phyloP scores from a whole-genome alignment of 2,113 vertebrate species.

The Lophius piscatorius region DNA sequence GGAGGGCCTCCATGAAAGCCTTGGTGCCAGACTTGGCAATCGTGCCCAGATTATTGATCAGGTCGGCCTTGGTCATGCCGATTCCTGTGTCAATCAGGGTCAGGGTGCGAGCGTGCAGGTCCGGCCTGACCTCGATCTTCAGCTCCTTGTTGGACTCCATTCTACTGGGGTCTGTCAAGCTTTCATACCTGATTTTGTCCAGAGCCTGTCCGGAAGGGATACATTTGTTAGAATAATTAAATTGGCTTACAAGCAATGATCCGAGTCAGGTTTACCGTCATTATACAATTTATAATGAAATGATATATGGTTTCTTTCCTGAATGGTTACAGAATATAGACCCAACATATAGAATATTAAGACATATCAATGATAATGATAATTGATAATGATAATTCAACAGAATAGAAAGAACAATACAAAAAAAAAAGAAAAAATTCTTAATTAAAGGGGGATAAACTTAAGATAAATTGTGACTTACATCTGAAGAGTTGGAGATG shows the following conservation, averaged over 20 bases:
- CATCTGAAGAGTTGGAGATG: slow-evolving; percentile 86
- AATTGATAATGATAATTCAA: no score
- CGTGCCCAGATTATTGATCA: slow-evolving; percentile 86
- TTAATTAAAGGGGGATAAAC: neutral
- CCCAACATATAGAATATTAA: no score
- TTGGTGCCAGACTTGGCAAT: slow-evolving; percentile 86
- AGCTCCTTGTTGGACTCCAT: slow-evolving; percentile 84
- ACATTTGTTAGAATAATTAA: slow-evolving; percentile 38
- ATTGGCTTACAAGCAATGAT: neutral
- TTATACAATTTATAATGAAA: no score
- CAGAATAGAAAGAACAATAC: no score
- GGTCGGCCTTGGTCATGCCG: slow-evolving; percentile 85
- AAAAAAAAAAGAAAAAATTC: no score
- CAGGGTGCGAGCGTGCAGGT: slow-evolving; percentile 75
- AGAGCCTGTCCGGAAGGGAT: slow-evolving; percentile 83
- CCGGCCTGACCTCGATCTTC: slow-evolving; percentile 81
- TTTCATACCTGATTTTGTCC: slow-evolving; percentile 87
- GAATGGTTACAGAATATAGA: no score
- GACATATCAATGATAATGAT: no score
- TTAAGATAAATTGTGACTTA: slow-evolving; percentile 60
- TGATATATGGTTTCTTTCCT: no score
- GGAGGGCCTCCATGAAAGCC: slow-evolving; percentile 86
- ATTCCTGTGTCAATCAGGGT: slow-evolving; percentile 82
- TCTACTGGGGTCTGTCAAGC: slow-evolving; percentile 82
- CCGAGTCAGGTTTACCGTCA: no score